phyloP scores from a whole-genome alignment of 2,888 invertebrate genomes.

The Andrena chrysosceles region DNA sequence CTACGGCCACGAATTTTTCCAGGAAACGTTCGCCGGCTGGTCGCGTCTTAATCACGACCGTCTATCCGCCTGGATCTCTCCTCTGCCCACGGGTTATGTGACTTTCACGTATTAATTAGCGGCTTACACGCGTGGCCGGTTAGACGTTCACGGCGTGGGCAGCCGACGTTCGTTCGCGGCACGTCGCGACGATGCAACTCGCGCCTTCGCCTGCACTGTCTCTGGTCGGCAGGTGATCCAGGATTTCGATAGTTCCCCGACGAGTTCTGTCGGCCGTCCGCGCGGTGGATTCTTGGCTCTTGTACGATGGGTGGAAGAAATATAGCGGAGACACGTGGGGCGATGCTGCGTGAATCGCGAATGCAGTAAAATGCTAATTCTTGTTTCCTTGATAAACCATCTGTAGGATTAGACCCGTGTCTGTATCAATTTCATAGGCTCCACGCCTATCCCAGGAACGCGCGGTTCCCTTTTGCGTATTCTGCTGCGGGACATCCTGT shows the following conservation, averaged over 20 bases:
- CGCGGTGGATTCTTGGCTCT: neutral
- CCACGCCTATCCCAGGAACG: too few species aligned
- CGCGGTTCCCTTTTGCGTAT: too few species aligned
- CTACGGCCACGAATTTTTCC: slow-evolving; percentile 47
- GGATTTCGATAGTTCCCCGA: slow-evolving; percentile 15
- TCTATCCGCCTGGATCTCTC: slow-evolving; percentile 70
- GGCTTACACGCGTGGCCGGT: slow-evolving; percentile 56
- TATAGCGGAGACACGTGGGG: too few species aligned
- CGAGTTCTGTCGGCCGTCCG: neutral
- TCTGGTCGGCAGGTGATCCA: neutral
- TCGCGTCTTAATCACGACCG: slow-evolving; percentile 70
- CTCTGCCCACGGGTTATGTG: slow-evolving; percentile 72
- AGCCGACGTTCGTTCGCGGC: slow-evolving; percentile 49
- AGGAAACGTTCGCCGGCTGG: slow-evolving; percentile 37
- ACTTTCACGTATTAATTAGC: slow-evolving; percentile 80
- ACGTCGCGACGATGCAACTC: slow-evolving; percentile 29
- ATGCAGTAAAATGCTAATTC: too few species aligned
- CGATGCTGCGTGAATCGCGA: too few species aligned
- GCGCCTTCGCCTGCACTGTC: neutral
- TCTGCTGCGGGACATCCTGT: too few species aligned
- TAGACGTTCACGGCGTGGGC: slow-evolving; percentile 64
- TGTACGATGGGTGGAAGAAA: neutral
- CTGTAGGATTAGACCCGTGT: too few species aligned
- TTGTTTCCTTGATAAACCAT: too few species aligned
- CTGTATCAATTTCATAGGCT: too few species aligned